These are phyloP conservation scores for Lichenostomus cassidix DNA, from an alignment of 2,113 vertebrate species.

Conservation along the genomic window DNA sequence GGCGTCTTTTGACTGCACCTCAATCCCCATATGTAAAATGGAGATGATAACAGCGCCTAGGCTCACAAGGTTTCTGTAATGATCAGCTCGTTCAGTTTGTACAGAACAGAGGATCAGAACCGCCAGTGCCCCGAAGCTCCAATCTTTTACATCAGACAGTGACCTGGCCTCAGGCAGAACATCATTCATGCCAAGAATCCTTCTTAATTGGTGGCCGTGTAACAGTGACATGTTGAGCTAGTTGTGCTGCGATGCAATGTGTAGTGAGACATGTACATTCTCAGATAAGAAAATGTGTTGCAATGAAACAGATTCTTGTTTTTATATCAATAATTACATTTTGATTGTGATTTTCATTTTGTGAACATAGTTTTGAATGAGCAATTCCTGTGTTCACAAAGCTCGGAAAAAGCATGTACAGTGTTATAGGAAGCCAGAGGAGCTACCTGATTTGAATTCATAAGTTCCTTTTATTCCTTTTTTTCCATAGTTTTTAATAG, in stretches of 20 bases:
- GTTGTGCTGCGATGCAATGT: neutral
- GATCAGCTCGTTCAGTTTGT: slow-evolving; percentile 39
- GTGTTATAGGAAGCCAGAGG: neutral
- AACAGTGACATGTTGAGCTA: slow-evolving; percentile 17
- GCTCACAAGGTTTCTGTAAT: slow-evolving; percentile 49
- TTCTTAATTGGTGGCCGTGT: slow-evolving; percentile 56
- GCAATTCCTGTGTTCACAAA: slow-evolving; percentile 1
- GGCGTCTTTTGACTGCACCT: slow-evolving; percentile 29
- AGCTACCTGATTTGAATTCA: slow-evolving; percentile 7
- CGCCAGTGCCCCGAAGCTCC: slow-evolving; percentile 13
- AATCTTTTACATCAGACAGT: slow-evolving; percentile 55
- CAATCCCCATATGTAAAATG: slow-evolving; percentile 63
- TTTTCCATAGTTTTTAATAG: neutral
- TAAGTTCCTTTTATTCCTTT: neutral
- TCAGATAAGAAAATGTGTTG: slow-evolving; percentile 13
- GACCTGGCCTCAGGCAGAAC: slow-evolving; percentile 66
- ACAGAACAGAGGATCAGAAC: slow-evolving; percentile 58
- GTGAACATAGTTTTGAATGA: slow-evolving; percentile 2
- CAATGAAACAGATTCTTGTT: slow-evolving; percentile 16
- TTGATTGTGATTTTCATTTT: slow-evolving; percentile 40
- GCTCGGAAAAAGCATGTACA: neutral
- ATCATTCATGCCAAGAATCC: slow-evolving; percentile 57
- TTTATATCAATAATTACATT: slow-evolving; percentile 41
- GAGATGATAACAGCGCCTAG: slow-evolving; percentile 22
- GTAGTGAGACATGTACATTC: neutral